Conservation (phyloP, 2,888 invertebrate species). For the Lycaena phlaeas region DNA sequence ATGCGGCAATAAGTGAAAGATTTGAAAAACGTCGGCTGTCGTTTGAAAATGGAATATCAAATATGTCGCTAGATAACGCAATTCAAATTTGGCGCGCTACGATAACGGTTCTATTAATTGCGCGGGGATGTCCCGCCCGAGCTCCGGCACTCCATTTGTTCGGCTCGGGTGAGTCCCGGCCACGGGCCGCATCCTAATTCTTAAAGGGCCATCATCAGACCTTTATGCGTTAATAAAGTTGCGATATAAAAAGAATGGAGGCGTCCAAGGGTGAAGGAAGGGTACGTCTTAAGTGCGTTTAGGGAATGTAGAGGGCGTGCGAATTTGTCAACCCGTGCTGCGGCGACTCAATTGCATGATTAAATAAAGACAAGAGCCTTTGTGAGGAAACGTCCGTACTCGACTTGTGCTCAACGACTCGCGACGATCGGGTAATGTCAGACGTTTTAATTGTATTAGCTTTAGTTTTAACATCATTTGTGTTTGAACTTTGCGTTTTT, state of each 20-base stretch:
- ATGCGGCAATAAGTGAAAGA: neutral
- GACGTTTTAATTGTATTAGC: constrained; percentile 6
- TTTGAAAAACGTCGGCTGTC: constrained; percentile 11
- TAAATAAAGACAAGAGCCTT: constrained; percentile 61
- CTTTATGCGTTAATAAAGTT: constrained; percentile 74
- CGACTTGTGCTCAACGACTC: constrained; percentile 28
- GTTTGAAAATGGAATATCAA: constrained; percentile 12
- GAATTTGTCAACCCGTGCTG: constrained; percentile 64
- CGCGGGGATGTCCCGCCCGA: constrained; percentile 41
- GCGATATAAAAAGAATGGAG: constrained; percentile 70
- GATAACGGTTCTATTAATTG: constrained; percentile 57
- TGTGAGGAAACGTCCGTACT: constrained; percentile 30
- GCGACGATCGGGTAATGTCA: constrained; percentile 15
- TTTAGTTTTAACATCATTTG: neutral
- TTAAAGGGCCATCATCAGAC: constrained; percentile 70
- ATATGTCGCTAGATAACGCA: constrained; percentile 18
- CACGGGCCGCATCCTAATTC: constrained; percentile 69
- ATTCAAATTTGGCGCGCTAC: constrained; percentile 53
- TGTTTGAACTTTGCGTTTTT: too few species aligned
- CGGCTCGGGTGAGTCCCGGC: constrained; percentile 47
- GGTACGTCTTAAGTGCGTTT: constrained; percentile 70
- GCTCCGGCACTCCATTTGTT: constrained; percentile 66
- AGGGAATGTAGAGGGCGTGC: constrained; percentile 68
- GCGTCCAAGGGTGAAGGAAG: constrained; percentile 70
- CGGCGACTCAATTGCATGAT: constrained; percentile 63